Base-by-base conservation (phyloP, 2,888 invertebrate species). In the Minunthozetes semirufus region DNA sequence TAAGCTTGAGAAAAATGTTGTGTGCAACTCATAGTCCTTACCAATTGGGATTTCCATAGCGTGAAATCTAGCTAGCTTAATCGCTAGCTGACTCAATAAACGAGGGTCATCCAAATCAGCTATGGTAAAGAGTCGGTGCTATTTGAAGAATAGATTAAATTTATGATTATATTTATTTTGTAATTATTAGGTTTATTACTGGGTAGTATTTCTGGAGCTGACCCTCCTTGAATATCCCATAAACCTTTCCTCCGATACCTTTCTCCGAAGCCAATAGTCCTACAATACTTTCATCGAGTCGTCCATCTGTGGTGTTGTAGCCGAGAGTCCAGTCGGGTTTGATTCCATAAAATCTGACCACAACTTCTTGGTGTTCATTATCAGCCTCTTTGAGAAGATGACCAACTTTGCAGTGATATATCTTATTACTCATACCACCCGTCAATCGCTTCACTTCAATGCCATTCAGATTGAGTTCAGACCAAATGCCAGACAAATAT, bases 221-320 rank as follows among this genome's bases (percentile, higher is more conserved):
- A 0, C 97, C 94, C 0, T 93, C 95, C 5, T 94, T 93, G 83
- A 97, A 98, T 38, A 98, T 91, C 0, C 98, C 97, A 83, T 94
- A 93, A 13, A 98, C 86, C 81, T 91, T 92, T 0, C 97, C 97
- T 0, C 97, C 97, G 68, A 97, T 86, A 74, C 38, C 27, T 5
- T 72, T 27, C 6, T 72, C 29, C 3, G 68, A 71, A 8, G 68
- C 17, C 8, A 73, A 29, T 0, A 61, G 29, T 9, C 33, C n/a
- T 25, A 8, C 13, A 2, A 73, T 29, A 3, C 3, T 70, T 13
- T 73, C 68, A 33, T 53, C 25, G 11, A 72, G 5, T 17, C 33
- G 33, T 5, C 27, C 3, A n/a, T 25, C 25, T 5, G 3, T 27
- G 2, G 11, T 29, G 17, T 72, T 25, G 25, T 9, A 22, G 17